phyloP scores from a whole-genome alignment of 2,113 vertebrate species.

The Excalfactoria chinensis region DNA sequence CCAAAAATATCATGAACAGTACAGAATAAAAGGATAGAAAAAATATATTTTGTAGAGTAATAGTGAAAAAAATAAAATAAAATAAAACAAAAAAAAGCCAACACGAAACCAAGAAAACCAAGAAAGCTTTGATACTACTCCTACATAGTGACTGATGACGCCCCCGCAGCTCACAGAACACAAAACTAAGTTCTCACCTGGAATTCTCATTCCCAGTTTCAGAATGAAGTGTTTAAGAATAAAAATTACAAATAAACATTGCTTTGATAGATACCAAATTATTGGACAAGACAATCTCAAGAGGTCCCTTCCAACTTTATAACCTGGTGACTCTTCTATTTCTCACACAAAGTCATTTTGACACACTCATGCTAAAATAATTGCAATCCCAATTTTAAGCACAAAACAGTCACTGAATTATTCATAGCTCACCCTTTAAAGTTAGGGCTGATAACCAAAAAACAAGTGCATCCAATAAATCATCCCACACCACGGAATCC shows the following conservation, averaged over 20 bases:
- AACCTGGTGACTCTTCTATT: rapidly evolving
- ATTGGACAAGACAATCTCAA: background rate
- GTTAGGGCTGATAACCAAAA: background rate
- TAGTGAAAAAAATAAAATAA: background rate
- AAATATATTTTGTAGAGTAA: background rate
- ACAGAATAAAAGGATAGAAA: background rate
- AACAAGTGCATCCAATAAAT: background rate
- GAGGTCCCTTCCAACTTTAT: background rate
- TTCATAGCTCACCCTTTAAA: background rate
- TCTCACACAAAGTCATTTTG: background rate
- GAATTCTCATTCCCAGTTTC: background rate
- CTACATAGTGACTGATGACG: background rate
- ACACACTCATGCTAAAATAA: background rate
- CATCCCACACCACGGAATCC: background rate
- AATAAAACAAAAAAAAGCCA: rapidly evolving
- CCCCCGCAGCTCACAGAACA: rapidly evolving
- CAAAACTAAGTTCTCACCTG: background rate
- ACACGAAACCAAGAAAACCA: background rate
- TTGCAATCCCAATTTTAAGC: background rate
- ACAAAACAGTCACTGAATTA: background rate
- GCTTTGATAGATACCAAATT: background rate
- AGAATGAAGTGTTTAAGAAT: background rate
- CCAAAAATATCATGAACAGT: background rate
- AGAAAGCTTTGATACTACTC: background rate
- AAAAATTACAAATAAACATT: background rate